These are phyloP conservation scores for Pardalotus punctatus DNA, from an alignment of 2,113 vertebrate genomes.

Conservation along the genomic window DNA sequence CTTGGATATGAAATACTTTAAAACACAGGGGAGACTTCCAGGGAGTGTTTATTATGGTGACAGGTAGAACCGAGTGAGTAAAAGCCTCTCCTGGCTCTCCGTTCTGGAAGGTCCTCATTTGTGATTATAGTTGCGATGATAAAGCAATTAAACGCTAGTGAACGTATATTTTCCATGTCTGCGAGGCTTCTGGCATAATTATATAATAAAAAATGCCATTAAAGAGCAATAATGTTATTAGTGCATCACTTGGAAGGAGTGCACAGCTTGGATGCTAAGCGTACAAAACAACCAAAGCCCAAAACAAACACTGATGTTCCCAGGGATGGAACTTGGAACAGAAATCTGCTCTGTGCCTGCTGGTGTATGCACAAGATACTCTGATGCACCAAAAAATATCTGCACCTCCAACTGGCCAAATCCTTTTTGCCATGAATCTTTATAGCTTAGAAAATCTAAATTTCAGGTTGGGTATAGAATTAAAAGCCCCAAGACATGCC, in stretches of 20 bases:
- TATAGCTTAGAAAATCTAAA: neutral
- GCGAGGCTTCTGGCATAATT: slow-evolving; percentile 28
- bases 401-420: neutral
- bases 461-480: neutral
- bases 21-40: neutral
- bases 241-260: neutral
- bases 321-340: neutral
- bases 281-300: neutral
- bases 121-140: slow-evolving; percentile 14
- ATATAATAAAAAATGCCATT: slow-evolving; percentile 18
- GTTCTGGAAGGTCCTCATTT: slow-evolving; percentile 18
- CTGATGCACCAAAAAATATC: neutral
- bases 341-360: neutral
- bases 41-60: neutral
- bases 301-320: neutral
- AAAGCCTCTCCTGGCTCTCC: neutral
- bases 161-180: slow-evolving; percentile 1
- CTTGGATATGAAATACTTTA: neutral
- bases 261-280: neutral
- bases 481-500: neutral
- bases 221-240: slow-evolving; percentile 34
- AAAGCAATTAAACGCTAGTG: slow-evolving; percentile 33
- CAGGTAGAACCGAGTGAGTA: neutral
- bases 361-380: neutral
- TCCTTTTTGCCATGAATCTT: neutral